Conservation (phyloP, 2,888 invertebrate genomes). For the Mythimna loreyi region DNA sequence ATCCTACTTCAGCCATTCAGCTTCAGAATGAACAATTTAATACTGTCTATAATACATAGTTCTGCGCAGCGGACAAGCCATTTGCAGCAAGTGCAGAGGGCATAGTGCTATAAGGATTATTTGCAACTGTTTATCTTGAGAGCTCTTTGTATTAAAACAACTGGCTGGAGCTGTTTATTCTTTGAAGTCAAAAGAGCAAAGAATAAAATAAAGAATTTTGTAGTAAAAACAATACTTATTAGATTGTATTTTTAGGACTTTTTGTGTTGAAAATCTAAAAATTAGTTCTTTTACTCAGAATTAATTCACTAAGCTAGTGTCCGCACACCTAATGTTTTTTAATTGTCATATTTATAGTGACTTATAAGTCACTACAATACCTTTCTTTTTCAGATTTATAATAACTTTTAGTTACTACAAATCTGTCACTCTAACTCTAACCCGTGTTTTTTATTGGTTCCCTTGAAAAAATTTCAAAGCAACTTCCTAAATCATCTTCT, state of each 20-base stretch:
- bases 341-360: too few relatives aligned
- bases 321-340: too few relatives aligned
- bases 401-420: too few relatives aligned
- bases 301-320: too few relatives aligned
- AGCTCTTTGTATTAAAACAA: slow-evolving; percentile 24
- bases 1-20: slow-evolving; percentile 27
- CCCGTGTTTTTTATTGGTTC: too few relatives aligned
- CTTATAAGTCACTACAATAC: too few relatives aligned
- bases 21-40: slow-evolving; percentile 62
- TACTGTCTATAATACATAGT: slow-evolving; percentile 61
- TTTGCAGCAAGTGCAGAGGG: slow-evolving; percentile 56
- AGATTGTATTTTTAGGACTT: not conserved
- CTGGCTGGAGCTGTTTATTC: not conserved
- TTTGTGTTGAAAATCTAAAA: too few relatives aligned
- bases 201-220: not conserved
- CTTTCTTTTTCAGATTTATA: too few relatives aligned
- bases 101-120: slow-evolving; percentile 47
- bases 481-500: too few relatives aligned
- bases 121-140: slow-evolving; percentile 31
- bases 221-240: not conserved
- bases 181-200: slow-evolving; percentile 11
- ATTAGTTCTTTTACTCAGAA: too few relatives aligned
- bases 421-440: too few relatives aligned
- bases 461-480: too few relatives aligned
- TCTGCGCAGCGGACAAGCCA: slow-evolving; percentile 57